A percentile compares a stretch with the other conserved stretches of the same genome.
These are phyloP conservation scores for Cyrtorhinus lividipennis DNA, from an alignment of 1,140 invertebrate genomes.

Conservation along the genomic window DNA sequence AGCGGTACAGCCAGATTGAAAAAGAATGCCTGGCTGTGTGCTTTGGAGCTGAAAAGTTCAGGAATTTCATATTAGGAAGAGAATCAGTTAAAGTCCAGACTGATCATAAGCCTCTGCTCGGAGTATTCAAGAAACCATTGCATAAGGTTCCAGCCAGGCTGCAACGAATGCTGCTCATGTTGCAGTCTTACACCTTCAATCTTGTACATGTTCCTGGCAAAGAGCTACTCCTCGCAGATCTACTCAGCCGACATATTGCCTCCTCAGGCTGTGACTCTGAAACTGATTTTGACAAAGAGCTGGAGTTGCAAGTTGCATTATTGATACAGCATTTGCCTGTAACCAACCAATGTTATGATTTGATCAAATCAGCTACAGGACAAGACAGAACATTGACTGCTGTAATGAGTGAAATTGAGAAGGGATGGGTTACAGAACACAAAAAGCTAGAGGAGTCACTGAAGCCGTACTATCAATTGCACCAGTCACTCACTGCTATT, in stretches of 20 bases:
- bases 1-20: conserved; percentile 35
- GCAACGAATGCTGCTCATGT: conserved; percentile 30
- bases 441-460: conserved; percentile 7
- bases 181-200: conserved; percentile 31
- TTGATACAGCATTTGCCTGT: conserved; percentile 13
- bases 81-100: conserved; percentile 28
- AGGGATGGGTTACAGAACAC: conserved; percentile 4
- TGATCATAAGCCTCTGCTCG: conserved; percentile 28
- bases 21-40: conserved; percentile 33
- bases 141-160: conserved; percentile 28
- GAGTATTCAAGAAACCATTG: conserved; percentile 31
- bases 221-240: background rate
- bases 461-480: conserved; percentile 7
- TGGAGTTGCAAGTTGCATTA: conserved; percentile 10
- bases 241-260: background rate
- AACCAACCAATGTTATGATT: conserved; percentile 3
- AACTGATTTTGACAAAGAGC: conserved; percentile 11
- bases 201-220: conserved; percentile 8
- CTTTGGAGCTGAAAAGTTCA: conserved; percentile 30
- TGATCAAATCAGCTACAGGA: conserved; percentile 2
- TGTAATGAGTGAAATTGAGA: background rate
- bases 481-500: background rate
- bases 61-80: conserved; percentile 27
- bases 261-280: background rate
- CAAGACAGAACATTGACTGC: background rate